phyloP scores from a whole-genome alignment of 2,888 invertebrate species.

The Rugalucina vietnamica region DNA sequence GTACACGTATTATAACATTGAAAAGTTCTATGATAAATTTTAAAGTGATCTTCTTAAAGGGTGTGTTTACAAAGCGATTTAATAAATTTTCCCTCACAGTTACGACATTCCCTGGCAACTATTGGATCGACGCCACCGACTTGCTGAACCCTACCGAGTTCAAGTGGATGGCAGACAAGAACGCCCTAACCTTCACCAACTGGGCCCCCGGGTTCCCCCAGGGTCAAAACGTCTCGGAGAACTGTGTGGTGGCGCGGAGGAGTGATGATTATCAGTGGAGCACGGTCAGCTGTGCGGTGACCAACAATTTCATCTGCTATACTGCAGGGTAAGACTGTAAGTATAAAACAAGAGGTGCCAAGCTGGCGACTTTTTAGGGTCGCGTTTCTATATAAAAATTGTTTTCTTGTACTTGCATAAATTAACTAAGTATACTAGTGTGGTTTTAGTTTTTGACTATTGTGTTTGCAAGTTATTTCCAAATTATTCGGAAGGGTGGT shows the following conservation, averaged over 20 bases:
- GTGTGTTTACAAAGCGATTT: too few relatives aligned
- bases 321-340: constrained; percentile 56
- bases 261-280: constrained; percentile 26
- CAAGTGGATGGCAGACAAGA: constrained; percentile 17
- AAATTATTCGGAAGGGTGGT: too few relatives aligned
- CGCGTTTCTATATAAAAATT: constrained; percentile 9
- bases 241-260: constrained; percentile 37
- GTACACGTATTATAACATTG: too few relatives aligned
- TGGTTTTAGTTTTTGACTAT: too few relatives aligned
- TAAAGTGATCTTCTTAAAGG: too few relatives aligned
- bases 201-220: background rate
- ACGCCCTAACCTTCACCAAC: background rate
- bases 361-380: background rate
- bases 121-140: constrained; percentile 35
- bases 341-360: constrained; percentile 1
- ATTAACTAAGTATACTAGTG: too few relatives aligned
- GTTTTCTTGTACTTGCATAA: too few relatives aligned
- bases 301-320: constrained; percentile 46
- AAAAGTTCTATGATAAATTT: too few relatives aligned
- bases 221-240: background rate
- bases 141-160: constrained; percentile 36
- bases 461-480: too few relatives aligned
- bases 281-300: constrained; percentile 23
- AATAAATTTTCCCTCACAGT: background rate
- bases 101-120: constrained; percentile 19